phyloP scores from a whole-genome alignment of 2,797 vertebrate species.

The Sebastes hubbsi region DNA sequence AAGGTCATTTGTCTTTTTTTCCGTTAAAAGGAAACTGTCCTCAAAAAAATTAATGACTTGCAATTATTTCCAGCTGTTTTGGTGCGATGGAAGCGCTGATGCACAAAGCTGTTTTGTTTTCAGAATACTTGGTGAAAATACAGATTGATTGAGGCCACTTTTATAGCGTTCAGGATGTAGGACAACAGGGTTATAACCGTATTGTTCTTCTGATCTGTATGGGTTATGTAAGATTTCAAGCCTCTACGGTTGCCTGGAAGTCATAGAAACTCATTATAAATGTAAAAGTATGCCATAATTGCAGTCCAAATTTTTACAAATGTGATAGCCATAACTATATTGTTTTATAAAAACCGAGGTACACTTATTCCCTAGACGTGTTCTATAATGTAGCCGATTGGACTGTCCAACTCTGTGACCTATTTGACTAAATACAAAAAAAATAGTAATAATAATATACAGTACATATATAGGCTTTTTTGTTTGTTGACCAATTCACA shows the following conservation, averaged over 20 bases:
- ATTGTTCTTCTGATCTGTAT: background rate
- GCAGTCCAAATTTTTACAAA: background rate
- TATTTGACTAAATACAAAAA: too few relatives aligned
- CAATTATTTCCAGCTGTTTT: slow-evolving; percentile 34
- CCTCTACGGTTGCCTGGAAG: background rate
- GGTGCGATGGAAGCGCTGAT: background rate
- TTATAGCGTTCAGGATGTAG: background rate
- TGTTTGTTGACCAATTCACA: too few relatives aligned
- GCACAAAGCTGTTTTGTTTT: background rate
- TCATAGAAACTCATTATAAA: background rate
- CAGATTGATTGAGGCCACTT: background rate
- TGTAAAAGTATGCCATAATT: background rate
- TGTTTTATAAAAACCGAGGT: background rate
- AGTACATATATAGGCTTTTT: too few relatives aligned
- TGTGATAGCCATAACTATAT: background rate
- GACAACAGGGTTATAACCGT: background rate
- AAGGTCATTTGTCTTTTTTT: slow-evolving; percentile 51
- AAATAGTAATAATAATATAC: too few relatives aligned
- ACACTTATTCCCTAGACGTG: background rate
- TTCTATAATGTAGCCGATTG: background rate
- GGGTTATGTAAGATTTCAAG: background rate
- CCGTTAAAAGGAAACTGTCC: slow-evolving; percentile 50
- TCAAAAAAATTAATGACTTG: slow-evolving; percentile 12
- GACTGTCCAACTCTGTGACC: background rate
- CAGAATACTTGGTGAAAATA: background rate